phyloP scores from a whole-genome alignment of 2,797 vertebrate species.

The Falco rusticolus region DNA sequence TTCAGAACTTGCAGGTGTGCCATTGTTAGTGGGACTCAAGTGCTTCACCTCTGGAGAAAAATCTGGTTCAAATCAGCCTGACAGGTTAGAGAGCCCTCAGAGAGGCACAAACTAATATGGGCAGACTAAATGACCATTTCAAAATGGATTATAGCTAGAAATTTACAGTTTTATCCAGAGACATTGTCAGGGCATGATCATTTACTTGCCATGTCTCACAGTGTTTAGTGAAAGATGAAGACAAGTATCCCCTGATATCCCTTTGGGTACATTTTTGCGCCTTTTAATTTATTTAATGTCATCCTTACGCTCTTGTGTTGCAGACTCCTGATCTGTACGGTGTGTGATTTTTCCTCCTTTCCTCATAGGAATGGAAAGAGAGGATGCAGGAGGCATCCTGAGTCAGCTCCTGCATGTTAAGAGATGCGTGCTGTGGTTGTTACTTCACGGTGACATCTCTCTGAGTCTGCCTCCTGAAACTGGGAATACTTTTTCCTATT shows the following conservation, averaged over 20 bases:
- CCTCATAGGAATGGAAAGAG: accelerated
- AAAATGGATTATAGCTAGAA: not conserved
- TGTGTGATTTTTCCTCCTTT: not conserved
- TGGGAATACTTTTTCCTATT: not conserved
- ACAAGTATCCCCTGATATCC: not conserved
- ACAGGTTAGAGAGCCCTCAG: not conserved
- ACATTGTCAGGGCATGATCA: not conserved
- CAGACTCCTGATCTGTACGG: not conserved
- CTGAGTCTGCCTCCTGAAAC: not conserved
- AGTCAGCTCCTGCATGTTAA: not conserved
- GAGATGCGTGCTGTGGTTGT: not conserved
- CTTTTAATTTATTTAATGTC: not conserved
- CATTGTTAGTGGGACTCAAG: not conserved
- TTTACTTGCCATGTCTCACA: not conserved
- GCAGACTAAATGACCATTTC: not conserved
- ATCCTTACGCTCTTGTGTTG: not conserved
- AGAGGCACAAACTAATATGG: not conserved
- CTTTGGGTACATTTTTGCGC: not conserved
- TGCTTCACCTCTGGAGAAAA: not conserved
- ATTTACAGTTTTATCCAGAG: not conserved
- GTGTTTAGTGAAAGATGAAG: not conserved
- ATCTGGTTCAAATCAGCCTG: not conserved
- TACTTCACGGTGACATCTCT: not conserved
- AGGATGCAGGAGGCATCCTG: not conserved
- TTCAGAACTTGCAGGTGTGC: not conserved